Base-by-base conservation (phyloP, 1,140 invertebrate genomes). In the Laupala kohalensis region DNA sequence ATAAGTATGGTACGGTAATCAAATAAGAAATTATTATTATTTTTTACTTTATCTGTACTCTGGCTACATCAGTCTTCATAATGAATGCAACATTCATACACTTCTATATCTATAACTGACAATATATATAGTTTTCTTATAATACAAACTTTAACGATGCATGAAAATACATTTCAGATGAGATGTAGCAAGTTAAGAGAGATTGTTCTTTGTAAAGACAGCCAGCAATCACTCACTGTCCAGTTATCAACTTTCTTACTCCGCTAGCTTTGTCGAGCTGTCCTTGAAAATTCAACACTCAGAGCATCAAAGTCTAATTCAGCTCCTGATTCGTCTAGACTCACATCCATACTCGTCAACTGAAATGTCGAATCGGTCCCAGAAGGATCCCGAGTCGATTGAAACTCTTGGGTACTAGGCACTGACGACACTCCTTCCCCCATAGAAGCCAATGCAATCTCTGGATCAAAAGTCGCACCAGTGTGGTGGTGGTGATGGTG, bases 301-400 rank as follows among this genome's bases (percentile, higher is more conserved):
- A 74, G 70, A 19, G 71, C 73, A 15, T 74, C 73, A 72, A 74
- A 74, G 70, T 74, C 73, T 25, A 72, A 27, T 29, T 74, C 73
- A 1, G 70, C 67, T 12, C 70, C 71, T 64, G 28, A 62, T 26
- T 72, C 73, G 27, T 74, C 73, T 23, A 74, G 27, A 64, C 73
- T 74, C 29, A 74, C 70, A 27, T 74, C 73, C 62, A 74, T 72
- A 9, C 25, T 65, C 19, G 53, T 64, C 25, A 71, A 25, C 25
- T 71, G 70, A n/a, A 71, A 71, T 6, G 63, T 13, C 4, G 30
- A 24, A 5, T 26, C 13, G 67, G 26, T 67, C 12, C 26, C 67
- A 28, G 28, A 28, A 2, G 67, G 25, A 67, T 28, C 67, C 4
- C 26, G 5, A 27, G 67, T 23, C 37, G 9, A 29, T 68, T 25